Percentiles rank a stretch among this genome's conserved stretches.
phyloP scores from a whole-genome alignment of 2,113 vertebrate species.

The Chrysochloris asiatica region DNA sequence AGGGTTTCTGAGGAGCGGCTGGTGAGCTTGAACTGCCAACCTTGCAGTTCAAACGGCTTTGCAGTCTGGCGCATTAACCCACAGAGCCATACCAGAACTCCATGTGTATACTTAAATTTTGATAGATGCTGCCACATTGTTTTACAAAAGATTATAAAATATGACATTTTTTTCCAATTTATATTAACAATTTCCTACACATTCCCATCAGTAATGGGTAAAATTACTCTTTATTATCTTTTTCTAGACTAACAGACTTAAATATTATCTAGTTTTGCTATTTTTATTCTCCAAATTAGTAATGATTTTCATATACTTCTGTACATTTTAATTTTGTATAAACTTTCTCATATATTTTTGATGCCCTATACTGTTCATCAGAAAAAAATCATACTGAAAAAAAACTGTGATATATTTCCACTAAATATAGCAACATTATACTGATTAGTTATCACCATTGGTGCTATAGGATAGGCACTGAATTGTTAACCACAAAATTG shows the following conservation, averaged over 20 bases:
- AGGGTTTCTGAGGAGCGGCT: too few relatives aligned
- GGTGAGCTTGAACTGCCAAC: too few relatives aligned
- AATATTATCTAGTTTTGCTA: not conserved
- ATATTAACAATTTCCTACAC: not conserved
- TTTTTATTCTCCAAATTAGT: not conserved
- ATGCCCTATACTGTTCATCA: not conserved
- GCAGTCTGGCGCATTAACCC: too few relatives aligned
- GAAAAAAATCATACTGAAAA: too few relatives aligned
- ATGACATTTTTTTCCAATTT: not conserved
- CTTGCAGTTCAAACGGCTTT: too few relatives aligned
- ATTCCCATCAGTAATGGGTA: not conserved
- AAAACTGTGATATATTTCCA: too few relatives aligned
- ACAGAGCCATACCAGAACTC: too few relatives aligned
- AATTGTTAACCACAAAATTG: too few relatives aligned
- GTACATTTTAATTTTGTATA: not conserved
- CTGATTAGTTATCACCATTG: too few relatives aligned
- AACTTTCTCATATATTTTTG: not conserved
- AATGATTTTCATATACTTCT: not conserved
- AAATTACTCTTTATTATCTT: not conserved
- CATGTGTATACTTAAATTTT: not conserved
- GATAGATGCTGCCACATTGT: not conserved
- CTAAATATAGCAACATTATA: too few relatives aligned
- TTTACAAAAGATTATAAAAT: not conserved
- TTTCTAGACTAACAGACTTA: not conserved
- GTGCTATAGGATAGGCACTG: too few relatives aligned